phyloP scores from a whole-genome alignment of 2,113 vertebrate genomes.

The Esox niger region DNA sequence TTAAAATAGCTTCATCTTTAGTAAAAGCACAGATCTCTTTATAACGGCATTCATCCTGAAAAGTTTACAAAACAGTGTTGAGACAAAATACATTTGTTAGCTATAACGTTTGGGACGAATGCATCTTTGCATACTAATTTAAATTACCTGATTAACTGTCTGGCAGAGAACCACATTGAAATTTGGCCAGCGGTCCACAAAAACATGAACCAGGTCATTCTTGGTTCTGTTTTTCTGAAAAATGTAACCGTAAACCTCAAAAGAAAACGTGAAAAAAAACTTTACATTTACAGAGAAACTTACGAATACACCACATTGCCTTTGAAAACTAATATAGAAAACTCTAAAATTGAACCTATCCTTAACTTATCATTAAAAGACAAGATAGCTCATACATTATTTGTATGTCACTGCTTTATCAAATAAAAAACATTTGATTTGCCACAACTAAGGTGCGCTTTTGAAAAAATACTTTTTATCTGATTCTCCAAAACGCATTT shows the following conservation, averaged over 20 bases:
- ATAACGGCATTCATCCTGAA: constrained; percentile 52
- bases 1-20: constrained; percentile 40
- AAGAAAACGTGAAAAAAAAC: neutral
- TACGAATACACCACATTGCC: no score
- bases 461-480: no score
- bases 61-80: no score
- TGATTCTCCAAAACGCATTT: no score
- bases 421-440: no score
- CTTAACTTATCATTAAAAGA: neutral
- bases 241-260: constrained; percentile 59
- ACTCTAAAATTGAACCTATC: neutral
- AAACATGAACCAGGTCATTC: constrained; percentile 37
- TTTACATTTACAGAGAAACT: no score
- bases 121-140: neutral
- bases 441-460: no score
- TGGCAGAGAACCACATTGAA: constrained; percentile 59
- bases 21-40: constrained; percentile 45
- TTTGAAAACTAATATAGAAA: neutral
- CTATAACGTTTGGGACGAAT: neutral
- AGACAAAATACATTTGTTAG: neutral
- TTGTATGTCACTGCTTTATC: no score
- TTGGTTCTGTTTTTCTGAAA: constrained; percentile 44
- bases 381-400: neutral
- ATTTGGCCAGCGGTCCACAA: constrained; percentile 64
- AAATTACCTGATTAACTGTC: constrained; percentile 41